Conservation (phyloP, 2,888 invertebrate species). For the Smittia sp. region DNA sequence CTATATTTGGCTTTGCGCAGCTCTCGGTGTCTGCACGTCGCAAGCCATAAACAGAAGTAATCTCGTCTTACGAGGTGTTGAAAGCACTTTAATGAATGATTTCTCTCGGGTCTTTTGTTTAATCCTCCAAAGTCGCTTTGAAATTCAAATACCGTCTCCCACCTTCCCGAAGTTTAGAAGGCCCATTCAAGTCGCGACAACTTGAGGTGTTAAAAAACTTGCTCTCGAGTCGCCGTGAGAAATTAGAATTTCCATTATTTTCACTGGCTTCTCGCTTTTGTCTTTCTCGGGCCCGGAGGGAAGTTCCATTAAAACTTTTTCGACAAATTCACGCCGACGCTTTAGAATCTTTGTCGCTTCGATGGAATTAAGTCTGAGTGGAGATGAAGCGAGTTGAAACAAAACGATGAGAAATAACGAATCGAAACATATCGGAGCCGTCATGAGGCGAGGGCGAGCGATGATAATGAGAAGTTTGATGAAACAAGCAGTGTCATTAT, state of each 20-base stretch:
- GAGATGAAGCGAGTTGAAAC: background rate
- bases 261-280: background rate
- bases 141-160: too few relatives aligned
- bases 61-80: background rate
- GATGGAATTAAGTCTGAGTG: background rate
- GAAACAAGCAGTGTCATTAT: slow-evolving; percentile 25
- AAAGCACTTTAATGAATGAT: background rate
- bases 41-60: background rate
- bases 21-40: background rate
- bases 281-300: background rate
- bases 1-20: background rate
- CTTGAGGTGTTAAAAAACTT: background rate
- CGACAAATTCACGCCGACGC: background rate
- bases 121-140: too few relatives aligned
- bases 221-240: background rate
- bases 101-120: too few relatives aligned
- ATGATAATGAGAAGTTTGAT: background rate
- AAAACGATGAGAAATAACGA: background rate
- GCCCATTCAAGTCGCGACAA: background rate
- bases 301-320: background rate
- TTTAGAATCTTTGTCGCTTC: background rate
- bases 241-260: background rate
- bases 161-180: too few relatives aligned
- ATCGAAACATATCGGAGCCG: background rate
- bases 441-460: background rate